Percentiles rank a stretch among this genome's conserved stretches.
Conservation (phyloP, 53 echinoderm and acorn worm genomes). For the Glandiceps talaboti region DNA sequence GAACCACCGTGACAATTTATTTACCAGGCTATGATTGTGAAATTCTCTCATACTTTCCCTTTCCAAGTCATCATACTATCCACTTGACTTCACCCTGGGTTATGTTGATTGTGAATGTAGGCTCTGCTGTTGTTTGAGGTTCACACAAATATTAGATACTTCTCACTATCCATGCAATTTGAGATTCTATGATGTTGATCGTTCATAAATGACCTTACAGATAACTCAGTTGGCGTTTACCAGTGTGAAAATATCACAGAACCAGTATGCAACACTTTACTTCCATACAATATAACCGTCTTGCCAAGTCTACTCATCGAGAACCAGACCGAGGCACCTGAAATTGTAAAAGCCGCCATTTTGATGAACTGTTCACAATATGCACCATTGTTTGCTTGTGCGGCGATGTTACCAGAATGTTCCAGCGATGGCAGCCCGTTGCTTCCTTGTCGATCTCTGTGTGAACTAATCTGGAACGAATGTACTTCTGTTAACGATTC, state of each 20-base stretch:
- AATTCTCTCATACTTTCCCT: too few relatives aligned
- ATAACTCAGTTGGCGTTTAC: neutral
- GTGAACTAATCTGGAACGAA: neutral
- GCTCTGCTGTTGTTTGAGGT: too few relatives aligned
- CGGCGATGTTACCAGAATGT: neutral
- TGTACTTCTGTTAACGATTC: neutral
- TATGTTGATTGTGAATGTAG: too few relatives aligned
- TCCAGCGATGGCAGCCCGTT: neutral
- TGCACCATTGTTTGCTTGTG: neutral
- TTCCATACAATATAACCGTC: neutral
- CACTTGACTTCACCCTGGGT: too few relatives aligned
- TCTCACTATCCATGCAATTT: too few relatives aligned
- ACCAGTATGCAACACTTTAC: neutral
- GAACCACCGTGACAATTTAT: too few relatives aligned
- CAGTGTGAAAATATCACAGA: neutral
- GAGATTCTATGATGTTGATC: too few relatives aligned
- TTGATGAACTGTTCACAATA: neutral
- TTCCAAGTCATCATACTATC: too few relatives aligned
- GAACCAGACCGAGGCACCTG: neutral
- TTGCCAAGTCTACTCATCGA: neutral
- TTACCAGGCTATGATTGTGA: too few relatives aligned
- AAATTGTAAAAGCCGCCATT: neutral
- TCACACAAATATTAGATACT: too few relatives aligned
- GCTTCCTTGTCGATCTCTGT: neutral
- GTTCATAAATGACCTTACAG: too few relatives aligned